Percentiles rank a stretch among this genome's conserved stretches.
Conservation (phyloP, 2,113 vertebrate genomes). For the Lipophrys pholis region DNA sequence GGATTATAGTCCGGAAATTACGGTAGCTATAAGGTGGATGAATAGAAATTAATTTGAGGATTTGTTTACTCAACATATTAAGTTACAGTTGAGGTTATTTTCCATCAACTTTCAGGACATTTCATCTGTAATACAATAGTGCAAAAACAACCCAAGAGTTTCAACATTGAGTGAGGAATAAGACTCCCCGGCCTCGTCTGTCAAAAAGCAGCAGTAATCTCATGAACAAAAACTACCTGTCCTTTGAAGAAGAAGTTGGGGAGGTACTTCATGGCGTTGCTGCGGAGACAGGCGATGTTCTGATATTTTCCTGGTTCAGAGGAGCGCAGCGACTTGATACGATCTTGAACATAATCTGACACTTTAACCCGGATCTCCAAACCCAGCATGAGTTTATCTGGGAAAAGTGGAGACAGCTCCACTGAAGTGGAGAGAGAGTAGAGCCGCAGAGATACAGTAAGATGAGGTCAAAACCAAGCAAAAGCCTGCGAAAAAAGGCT, state of each 20-base stretch:
- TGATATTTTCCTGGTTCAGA: conserved; percentile 86
- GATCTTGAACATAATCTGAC: conserved; percentile 92
- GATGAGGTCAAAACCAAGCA: not conserved
- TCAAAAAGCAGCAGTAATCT: not conserved
- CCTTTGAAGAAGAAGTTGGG: conserved; percentile 94
- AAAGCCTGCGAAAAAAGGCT: not conserved
- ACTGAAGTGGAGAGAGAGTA: conserved; percentile 76
- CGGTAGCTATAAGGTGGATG: too few relatives aligned
- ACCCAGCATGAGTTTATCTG: conserved; percentile 88
- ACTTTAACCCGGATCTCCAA: conserved; percentile 94
- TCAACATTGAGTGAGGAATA: too few relatives aligned
- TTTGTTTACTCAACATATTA: too few relatives aligned
- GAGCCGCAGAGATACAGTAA: conserved; percentile 10
- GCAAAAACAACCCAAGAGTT: too few relatives aligned
- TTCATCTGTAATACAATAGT: too few relatives aligned
- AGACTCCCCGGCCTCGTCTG: too few relatives aligned
- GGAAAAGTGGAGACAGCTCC: conserved; percentile 89
- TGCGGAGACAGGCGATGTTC: conserved; percentile 93
- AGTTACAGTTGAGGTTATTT: too few relatives aligned
- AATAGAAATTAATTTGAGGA: too few relatives aligned
- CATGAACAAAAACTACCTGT: conserved; percentile 80
- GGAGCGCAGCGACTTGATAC: conserved; percentile 86
- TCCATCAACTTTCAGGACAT: too few relatives aligned
- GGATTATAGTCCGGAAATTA: too few relatives aligned
- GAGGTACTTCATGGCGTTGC: conserved; percentile 96